Base-by-base conservation (phyloP, 2,797 vertebrate genomes). In the Clarias platycephalus region DNA sequence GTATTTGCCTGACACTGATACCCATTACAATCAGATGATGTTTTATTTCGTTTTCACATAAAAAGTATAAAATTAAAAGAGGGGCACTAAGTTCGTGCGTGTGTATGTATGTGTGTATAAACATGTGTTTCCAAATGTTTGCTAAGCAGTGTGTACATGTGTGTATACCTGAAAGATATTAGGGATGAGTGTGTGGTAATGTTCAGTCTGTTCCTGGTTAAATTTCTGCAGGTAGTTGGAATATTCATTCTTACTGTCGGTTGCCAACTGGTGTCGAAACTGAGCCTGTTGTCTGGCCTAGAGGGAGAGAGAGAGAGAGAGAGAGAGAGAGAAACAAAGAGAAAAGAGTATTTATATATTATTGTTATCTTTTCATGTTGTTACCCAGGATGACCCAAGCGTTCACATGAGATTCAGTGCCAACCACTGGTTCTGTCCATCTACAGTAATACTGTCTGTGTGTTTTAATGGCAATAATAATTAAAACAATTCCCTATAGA, bases 191-290 rank as follows among this genome's bases (percentile, higher is more conserved):
- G 96, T 97, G 83, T 96, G 95, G 92, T 99, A 99, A 95, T 98
- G 97, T 2, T 98, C 97, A 7, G 96, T 96, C 91, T 99, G 98
- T 90, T 99, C 97, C 12, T 95, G 96, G 95, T 99, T 99, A 93
- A 98, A 99, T 90, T 95, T 98, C 85, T 98, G 97, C 77, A 99
- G 95, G 89, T 92, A 95, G 57, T 95, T 92, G 5, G 95, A 96
- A 87, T 99, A 99, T 22, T 99, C 98, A 0, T 87, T 92, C 92
- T 97, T 99, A 93, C 97, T 98, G 88, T 99, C 98, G 49, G 96
- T 86, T 3, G 98, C 97, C 96, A 99, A 97, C 90, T 99, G 98
- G 90, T 99, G 97, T 88, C 97, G 94, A 80, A 95, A 91, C 87
- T 98, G 97, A 84, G 98, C 96, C 88, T 99, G 97, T 85, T 99